These are phyloP conservation scores for Teleogryllus occipitalis DNA, from an alignment of 1,140 invertebrate genomes.

Conservation along the genomic window DNA sequence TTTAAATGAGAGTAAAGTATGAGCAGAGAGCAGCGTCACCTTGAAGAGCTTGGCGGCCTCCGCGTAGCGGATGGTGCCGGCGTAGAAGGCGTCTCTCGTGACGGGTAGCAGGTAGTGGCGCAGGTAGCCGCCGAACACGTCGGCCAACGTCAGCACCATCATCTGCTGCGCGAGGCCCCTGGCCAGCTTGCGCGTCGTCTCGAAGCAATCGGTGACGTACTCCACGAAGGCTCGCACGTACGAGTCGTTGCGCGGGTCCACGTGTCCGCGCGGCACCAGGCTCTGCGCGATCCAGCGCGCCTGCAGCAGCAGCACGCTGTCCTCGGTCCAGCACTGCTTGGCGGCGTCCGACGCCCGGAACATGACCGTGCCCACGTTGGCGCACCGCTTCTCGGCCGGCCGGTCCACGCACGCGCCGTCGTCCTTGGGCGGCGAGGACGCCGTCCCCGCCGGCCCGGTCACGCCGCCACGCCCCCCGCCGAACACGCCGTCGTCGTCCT, in stretches of 20 bases:
- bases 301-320: constrained; percentile 22
- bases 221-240: constrained; percentile 19
- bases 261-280: constrained; percentile 23
- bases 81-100: constrained; percentile 27
- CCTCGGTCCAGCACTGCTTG: constrained; percentile 23
- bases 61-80: constrained; percentile 25
- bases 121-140: constrained; percentile 27
- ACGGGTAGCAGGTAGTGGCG: constrained; percentile 24
- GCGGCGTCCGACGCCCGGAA: constrained; percentile 17
- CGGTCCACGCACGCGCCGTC: neutral
- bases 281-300: constrained; percentile 25
- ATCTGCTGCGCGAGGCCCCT: neutral
- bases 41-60: constrained; percentile 12
- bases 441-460: too few species aligned
- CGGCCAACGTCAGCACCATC: constrained; percentile 20
- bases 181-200: neutral
- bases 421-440: too few species aligned
- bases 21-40: neutral
- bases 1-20: too few species aligned
- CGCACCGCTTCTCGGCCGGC: neutral
- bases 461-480: too few species aligned
- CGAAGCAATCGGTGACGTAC: constrained; percentile 20
- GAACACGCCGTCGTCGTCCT: neutral
- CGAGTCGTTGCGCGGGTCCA: constrained; percentile 7
- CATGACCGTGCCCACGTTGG: constrained; percentile 21